Evolutionary conservation across 2,797 vertebrate species (phyloP), one percentile per base, ranked within the genome.

Genomic region (Sparus aurata): DNA sequence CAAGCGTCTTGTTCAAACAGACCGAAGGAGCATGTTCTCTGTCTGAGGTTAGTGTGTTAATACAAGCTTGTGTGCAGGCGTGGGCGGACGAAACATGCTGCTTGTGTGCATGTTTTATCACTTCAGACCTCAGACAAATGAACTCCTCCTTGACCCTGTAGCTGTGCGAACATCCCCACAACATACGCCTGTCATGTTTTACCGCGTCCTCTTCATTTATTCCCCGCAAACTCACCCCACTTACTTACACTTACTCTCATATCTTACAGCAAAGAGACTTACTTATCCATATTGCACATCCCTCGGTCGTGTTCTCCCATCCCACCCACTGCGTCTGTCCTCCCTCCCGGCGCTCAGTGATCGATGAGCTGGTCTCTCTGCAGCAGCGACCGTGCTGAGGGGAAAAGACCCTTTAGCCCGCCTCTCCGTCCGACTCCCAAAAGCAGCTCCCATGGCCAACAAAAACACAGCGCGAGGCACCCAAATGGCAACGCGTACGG

Each of bases 381-480:
- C 90, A 82, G 90, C 63, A 66, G 60, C 77, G 90, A 86, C 86
- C 5, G 17, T 49, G 73, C 84, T n/a, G 78, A 85, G 77, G 80
- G 75, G 80, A 77, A 90, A 84, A 89, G 88, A 87, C 83, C 91
- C 87, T 76, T 34, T 85, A 73, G 84, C 88, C 85, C 89, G 87
- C 66, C 66, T 89, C 85, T 90, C 84, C 62, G 79, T 91, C 88
- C 77, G 80, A 88, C 87, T 91, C 90, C 81, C 80, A 87, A 93
- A 93, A 93, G 92, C 91, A 91, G 80, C 80, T 68, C 59, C 23
- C 41, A 52, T 25, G 17, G 93, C 94, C 94, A 95, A 95, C 79
- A 93, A 91, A 93, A 95, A 96, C 92, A 95, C 49, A 16, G 34
- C 67, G 66, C 83, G 69, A 88, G 82, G 90, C 88, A 89, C 85